A percentile compares a stretch with the other conserved stretches of the same genome.
phyloP scores from a whole-genome alignment of 2,113 vertebrate species.

The Rhombomys opimus region DNA sequence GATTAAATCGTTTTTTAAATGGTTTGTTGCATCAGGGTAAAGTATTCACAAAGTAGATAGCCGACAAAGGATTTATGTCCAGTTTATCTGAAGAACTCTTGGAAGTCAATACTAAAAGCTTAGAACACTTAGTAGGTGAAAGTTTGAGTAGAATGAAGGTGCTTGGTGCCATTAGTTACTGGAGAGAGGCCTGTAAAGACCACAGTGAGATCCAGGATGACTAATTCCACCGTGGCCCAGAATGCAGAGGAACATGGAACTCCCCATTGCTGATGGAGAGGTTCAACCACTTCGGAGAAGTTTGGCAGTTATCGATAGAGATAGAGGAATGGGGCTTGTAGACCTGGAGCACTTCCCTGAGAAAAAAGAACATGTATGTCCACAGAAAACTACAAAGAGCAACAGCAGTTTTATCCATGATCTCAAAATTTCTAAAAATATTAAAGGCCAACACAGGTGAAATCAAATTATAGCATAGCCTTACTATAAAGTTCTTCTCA shows the following conservation, averaged over 20 bases:
- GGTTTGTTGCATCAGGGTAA: not conserved
- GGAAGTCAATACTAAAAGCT: constrained; percentile 20
- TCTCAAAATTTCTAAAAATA: constrained; percentile 27
- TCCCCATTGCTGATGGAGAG: not conserved
- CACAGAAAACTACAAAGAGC: not conserved
- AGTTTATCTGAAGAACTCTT: constrained; percentile 21
- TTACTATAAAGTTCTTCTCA: not conserved
- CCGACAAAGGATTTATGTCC: not conserved
- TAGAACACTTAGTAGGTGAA: constrained; percentile 28
- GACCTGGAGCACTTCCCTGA: not conserved
- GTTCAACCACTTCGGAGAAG: not conserved
- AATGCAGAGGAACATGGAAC: not conserved
- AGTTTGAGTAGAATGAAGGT: not conserved
- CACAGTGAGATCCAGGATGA: not conserved
- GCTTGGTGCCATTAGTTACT: not conserved
- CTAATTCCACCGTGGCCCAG: not conserved
- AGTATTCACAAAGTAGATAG: not conserved
- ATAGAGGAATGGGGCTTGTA: not conserved
- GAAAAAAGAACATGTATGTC: constrained; percentile 21
- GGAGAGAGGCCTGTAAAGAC: constrained; percentile 18
- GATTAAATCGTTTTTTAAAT: constrained; percentile 26
- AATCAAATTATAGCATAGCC: not conserved
- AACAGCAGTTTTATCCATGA: not conserved
- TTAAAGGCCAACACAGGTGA: not conserved
- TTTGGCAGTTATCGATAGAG: not conserved